Evolutionary conservation across 2,797 vertebrate genomes (phyloP).

Genomic region (Acrocephalus scirpaceus): DNA sequence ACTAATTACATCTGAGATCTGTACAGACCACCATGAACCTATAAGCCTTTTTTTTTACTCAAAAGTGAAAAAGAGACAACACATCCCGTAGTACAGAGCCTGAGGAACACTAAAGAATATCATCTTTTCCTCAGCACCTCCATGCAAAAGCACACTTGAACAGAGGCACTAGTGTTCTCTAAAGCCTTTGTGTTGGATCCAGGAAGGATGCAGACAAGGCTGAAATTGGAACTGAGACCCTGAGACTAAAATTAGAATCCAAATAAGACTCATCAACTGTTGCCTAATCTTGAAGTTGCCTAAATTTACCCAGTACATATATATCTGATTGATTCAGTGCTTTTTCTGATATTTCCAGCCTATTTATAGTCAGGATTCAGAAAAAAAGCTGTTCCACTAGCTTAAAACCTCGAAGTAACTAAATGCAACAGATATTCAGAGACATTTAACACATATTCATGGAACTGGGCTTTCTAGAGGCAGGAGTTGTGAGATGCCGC

Average conservation of each 20-base stretch:
- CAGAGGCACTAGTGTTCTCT: not conserved
- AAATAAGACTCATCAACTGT: not conserved
- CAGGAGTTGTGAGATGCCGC: not conserved
- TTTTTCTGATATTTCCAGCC: not conserved
- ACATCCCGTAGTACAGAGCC: not conserved
- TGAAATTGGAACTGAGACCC: not conserved
- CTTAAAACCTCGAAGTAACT: not conserved
- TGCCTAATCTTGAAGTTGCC: not conserved
- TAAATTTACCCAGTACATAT: not conserved
- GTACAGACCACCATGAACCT: constrained; percentile 26
- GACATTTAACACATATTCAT: not conserved
- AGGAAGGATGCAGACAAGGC: not conserved
- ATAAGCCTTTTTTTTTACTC: constrained; percentile 20
- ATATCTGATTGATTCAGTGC: not conserved
- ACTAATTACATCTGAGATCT: constrained; percentile 41
- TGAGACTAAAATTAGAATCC: not conserved
- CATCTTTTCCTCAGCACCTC: not conserved
- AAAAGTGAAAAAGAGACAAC: not conserved
- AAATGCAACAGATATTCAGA: not conserved
- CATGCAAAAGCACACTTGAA: not conserved
- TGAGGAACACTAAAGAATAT: not conserved
- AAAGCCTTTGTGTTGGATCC: not conserved
- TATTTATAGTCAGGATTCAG: not conserved
- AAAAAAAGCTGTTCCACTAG: not conserved
- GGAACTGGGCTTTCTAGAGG: not conserved